Evolutionary conservation across 2,113 vertebrate genomes (phyloP), one percentile per base, ranked within the genome.

Genomic region (Pelecanus crispus): DNA sequence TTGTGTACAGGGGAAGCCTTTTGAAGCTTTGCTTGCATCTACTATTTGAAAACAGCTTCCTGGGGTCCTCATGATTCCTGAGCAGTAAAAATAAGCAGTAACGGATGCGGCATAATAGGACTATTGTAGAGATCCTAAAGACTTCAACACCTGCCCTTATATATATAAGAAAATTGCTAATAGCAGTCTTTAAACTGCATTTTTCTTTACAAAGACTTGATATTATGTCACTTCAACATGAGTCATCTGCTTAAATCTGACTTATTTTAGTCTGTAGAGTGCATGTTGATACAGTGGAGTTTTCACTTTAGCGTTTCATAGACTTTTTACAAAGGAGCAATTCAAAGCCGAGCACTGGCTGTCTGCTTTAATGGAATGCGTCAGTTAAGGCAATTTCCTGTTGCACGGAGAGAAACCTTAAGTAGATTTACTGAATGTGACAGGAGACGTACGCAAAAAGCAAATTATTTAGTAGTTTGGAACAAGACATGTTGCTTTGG

Each of bases 311-410:
- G 65, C 0, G 2, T 92, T 95, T 75, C 29, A 10, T 77, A 63
- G 83, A 56, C 45, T 63, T 96, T 84, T 88, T 62, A 96, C 91
- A 97, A 96, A 97, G 95, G 65, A 88, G 77, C 92, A 47, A 96
- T 97, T 97, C 73, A 97, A 85, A 94, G 90, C 86, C 1, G 9
- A 70, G 83, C 63, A 47, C 90, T 89, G 93, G 49, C 82, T 94
- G 92, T 62, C 81, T 97, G 55, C 87, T 95, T 77, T 96, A 96
- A 97, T 91, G 90, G 91, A 94, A 95, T 70, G 81, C 31, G 5
- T 95, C 92, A 89, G 93, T 96, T 96, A 95, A 93, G 80, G 95
- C 96, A 96, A 89, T 96, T 97, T 97, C 96, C 96, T 97, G 88
- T 96, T 92, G 83, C 75, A 90, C 2, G 3, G 83, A 81, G 92